These are phyloP conservation scores for Pocillopora damicornis DNA, from an alignment of 64 coral and sea anemone genomes.

Conservation along the genomic window DNA sequence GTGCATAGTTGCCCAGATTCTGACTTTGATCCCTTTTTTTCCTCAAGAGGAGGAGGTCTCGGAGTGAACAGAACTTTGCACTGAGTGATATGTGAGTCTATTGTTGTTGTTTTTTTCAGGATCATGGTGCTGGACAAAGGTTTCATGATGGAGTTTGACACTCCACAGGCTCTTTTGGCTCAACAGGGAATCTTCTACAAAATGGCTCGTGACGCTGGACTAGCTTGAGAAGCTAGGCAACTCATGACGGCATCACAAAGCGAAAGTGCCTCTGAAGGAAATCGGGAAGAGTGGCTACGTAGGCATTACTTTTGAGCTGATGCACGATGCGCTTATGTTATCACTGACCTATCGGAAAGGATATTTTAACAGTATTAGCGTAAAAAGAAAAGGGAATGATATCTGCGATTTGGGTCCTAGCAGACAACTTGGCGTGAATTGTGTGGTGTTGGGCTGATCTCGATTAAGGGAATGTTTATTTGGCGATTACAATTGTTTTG, in stretches of 20 bases:
- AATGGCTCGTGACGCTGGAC: slow-evolving; percentile 57
- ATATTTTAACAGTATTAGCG: not conserved
- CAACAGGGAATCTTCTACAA: slow-evolving; percentile 48
- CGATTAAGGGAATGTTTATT: too few species aligned
- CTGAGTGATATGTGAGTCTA: not conserved
- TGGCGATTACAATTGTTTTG: too few species aligned
- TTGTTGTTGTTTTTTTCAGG: slow-evolving; percentile 3
- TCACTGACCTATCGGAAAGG: not conserved
- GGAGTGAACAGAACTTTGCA: not conserved
- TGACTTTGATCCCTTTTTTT: too few species aligned
- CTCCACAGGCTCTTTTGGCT: slow-evolving; percentile 34
- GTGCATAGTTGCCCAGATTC: too few species aligned
- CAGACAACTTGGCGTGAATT: too few species aligned
- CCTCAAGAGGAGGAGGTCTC: too few species aligned
- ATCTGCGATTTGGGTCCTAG: too few species aligned
- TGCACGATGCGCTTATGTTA: not conserved
- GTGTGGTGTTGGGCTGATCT: too few species aligned
- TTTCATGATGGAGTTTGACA: slow-evolving; percentile 71
- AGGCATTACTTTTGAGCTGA: too few species aligned
- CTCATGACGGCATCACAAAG: too few species aligned
- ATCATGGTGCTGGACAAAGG: slow-evolving; percentile 68
- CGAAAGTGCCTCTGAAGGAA: not conserved
- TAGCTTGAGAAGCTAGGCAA: slow-evolving; percentile 23
- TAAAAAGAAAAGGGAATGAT: too few species aligned
- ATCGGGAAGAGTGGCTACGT: not conserved